These are phyloP conservation scores for Scomber scombrus DNA, from an alignment of 2,113 vertebrate genomes.

Conservation along the genomic window DNA sequence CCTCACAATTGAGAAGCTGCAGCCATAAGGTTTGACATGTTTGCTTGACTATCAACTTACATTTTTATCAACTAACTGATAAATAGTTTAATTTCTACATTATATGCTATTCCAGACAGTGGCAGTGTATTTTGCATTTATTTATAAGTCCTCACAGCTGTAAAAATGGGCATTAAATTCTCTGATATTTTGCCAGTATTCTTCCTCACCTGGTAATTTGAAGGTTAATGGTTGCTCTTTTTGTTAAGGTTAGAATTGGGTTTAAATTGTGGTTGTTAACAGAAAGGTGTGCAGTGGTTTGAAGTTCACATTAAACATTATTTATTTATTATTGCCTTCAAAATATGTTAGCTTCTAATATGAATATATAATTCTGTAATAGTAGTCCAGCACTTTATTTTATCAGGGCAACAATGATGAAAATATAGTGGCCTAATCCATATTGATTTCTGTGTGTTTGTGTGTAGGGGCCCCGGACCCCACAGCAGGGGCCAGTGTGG, in stretches of 20 bases:
- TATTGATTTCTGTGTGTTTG: slow-evolving; percentile 15
- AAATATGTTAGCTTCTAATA: neutral
- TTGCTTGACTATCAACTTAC: neutral
- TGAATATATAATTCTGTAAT: neutral
- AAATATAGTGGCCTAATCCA: neutral
- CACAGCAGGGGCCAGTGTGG: slow-evolving; percentile 97
- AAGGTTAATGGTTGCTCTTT: too few relatives aligned
- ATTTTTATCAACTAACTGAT: too few relatives aligned
- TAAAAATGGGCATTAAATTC: too few relatives aligned
- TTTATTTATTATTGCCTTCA: neutral
- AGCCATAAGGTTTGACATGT: neutral
- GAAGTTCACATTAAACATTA: too few relatives aligned
- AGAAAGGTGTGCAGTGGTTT: too few relatives aligned
- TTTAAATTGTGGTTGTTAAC: neutral
- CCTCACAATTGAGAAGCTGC: neutral
- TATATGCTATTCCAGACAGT: too few relatives aligned
- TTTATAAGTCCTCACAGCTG: too few relatives aligned
- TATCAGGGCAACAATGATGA: neutral
- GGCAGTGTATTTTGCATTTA: too few relatives aligned
- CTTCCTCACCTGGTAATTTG: too few relatives aligned
- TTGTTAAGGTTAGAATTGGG: neutral
- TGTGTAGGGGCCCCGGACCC: slow-evolving; percentile 96
- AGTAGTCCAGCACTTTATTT: neutral
- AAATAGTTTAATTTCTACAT: too few relatives aligned
- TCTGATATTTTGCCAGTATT: too few relatives aligned